Evolutionary conservation across 2,797 vertebrate genomes (phyloP), one percentile per base, ranked within the genome.

Genomic region (Crenuchus spilurus): DNA sequence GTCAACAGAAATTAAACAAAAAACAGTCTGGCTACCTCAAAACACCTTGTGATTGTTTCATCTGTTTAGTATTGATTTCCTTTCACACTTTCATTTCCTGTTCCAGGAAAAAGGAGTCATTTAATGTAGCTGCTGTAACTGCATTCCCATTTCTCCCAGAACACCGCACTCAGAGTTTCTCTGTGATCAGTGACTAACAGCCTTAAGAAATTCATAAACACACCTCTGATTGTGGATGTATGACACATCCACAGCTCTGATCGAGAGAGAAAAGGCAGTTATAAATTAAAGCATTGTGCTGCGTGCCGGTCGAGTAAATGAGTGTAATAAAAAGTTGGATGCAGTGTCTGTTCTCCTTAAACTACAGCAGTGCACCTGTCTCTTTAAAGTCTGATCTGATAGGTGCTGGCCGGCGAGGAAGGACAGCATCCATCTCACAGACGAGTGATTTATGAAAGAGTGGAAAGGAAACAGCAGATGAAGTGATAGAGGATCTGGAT

Each of bases 401-500:
- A 13, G 6, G 33, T 1, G 49, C 42, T 22, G 54, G 44, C 11
- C 28, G 1, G 46, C 0, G 24, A 20, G 33, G 57, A 69, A 14
- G 10, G 26, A 35, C 37, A 49, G 30, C 37, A 24, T 18, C 54
- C 4, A 58, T 75, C 41, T 39, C 26, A 24, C 26, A 72, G 51
- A 72, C 13, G 22, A 41, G 60, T 70, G 74, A 81, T 81, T 79
- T 81, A 77, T 73, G 37, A 35, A 48, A 41, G 9, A 22, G 3
- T 26, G 4, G 31, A 49, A n/a, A 16, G 24, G 39, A 44, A 70
- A 48, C 28, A 60, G 37, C 62, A 72, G 62, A 71, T 70, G 54
- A 64, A 64, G 31, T 20, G 22, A 77, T 16, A 14, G 22, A 31
- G 68, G 48, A 52, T 77, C 28, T 51, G 30, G 22, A 20, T 42